Evolutionary conservation across 2,113 vertebrate genomes (phyloP).

Genomic region (Cranoglanis bouderius): DNA sequence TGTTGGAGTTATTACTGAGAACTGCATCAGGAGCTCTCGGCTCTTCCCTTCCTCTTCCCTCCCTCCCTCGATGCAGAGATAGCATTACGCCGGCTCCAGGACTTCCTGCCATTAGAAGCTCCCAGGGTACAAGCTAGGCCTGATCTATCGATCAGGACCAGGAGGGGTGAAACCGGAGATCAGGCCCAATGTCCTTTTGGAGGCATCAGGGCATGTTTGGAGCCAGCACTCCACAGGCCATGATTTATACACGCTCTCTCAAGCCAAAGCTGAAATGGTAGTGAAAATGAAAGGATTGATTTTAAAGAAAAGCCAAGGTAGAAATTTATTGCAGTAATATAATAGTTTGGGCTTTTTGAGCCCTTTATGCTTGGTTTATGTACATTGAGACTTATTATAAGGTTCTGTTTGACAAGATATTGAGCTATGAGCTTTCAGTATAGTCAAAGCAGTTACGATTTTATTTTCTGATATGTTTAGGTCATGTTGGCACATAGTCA

Average conservation of each 20-base stretch:
- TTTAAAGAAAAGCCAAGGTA: background rate
- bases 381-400: background rate
- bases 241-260: slow-evolving; percentile 46
- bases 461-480: background rate
- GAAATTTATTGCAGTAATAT: background rate
- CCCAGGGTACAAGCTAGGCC: slow-evolving; percentile 90
- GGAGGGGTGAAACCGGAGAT: slow-evolving; percentile 87
- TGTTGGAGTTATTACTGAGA: slow-evolving; percentile 76
- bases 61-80: slow-evolving; percentile 78
- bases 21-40: slow-evolving; percentile 22
- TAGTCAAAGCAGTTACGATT: background rate
- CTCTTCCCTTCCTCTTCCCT: slow-evolving; percentile 19
- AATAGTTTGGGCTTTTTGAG: background rate
- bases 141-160: slow-evolving; percentile 91
- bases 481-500: too few species aligned
- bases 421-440: background rate
- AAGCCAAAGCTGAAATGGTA: slow-evolving; percentile 3
- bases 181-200: slow-evolving; percentile 66
- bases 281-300: slow-evolving; percentile 41
- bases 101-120: slow-evolving; percentile 94
- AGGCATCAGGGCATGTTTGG: slow-evolving; percentile 53
- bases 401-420: too few species aligned
- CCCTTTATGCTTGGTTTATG: background rate
- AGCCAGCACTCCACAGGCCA: slow-evolving; percentile 38
- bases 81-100: slow-evolving; percentile 91